Evolutionary conservation across 2,888 invertebrate species (phyloP), one percentile per base, ranked within the genome.

Genomic region (Dorcus hopei): DNA sequence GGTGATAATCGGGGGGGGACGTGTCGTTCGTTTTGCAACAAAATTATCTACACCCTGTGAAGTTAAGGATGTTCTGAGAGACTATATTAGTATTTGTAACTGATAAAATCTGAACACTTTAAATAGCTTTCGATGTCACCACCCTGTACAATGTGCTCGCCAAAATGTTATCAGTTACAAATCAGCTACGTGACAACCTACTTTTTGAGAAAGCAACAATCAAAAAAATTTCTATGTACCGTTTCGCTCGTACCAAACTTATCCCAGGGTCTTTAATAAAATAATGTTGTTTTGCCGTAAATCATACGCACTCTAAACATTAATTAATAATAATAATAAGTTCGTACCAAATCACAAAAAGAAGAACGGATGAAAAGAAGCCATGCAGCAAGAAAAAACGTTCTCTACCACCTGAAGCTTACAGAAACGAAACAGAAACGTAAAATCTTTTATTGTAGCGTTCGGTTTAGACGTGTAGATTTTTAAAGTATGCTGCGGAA

Each of bases 231-330:
- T 58, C 54, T 23, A 49, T 51, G 19, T 40, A 57, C 51, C 49
- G 58, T 55, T 42, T 59, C 53, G 58, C 49, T 49, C 59, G 63
- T 57, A 63, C 59, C 62, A 58, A 64, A 33, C 26, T 33, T 33
- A 33, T 33, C 26, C 7, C 26, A 33, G 26, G 26, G 26, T 33
- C 26, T 33, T 57, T 58, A 61, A 58, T 58, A 67, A 33, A 52
- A 68, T 65, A 74, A 77, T 77, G 77, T 76, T 77, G 77, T 77
- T 77, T 77, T 77, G 77, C 77, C 77, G 77, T 77, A 76, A 75
- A 68, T 53, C 58, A 64, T 61, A 61, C 61, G 64, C 26, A 33
- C 58, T 61, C 55, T 65, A 59, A 62, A 56, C 55, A 61, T 40
- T 58, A 58, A 58, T 14, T 52, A 38, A 49, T 23, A 42, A 42